These are phyloP conservation scores for Callocephalon fimbriatum DNA, from an alignment of 2,113 vertebrate species.

Conservation along the genomic window DNA sequence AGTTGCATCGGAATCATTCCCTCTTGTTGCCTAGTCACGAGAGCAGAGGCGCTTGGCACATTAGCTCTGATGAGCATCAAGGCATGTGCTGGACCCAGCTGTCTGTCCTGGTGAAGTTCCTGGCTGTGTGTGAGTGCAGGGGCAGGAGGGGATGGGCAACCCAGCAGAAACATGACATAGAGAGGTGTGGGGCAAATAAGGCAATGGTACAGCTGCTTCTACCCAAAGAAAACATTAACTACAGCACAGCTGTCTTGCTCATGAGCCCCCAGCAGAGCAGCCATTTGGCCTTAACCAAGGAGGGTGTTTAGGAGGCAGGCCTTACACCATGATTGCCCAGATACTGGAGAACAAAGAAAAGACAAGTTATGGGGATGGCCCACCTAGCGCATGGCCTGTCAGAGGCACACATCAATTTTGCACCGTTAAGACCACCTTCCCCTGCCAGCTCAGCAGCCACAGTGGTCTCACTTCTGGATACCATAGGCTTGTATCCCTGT, in stretches of 20 bases:
- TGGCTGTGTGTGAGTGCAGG: rapidly evolving
- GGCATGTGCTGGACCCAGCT: rapidly evolving
- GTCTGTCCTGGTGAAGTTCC: rapidly evolving
- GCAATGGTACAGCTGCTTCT: rapidly evolving
- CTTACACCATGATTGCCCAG: too few relatives aligned
- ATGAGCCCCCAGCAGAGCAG: background rate
- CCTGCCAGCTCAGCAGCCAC: background rate
- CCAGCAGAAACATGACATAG: background rate
- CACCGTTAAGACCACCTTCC: too few relatives aligned
- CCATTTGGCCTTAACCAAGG: rapidly evolving
- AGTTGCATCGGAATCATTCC: rapidly evolving
- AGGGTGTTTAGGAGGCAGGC: background rate
- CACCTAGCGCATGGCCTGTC: rapidly evolving
- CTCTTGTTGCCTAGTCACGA: background rate
- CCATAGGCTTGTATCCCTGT: rapidly evolving
- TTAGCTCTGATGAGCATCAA: too few relatives aligned
- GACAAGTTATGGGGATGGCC: background rate
- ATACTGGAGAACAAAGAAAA: background rate
- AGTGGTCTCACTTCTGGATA: rapidly evolving
- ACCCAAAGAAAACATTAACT: rapidly evolving
- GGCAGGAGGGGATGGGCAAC: background rate
- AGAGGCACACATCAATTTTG: rapidly evolving
- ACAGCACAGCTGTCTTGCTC: rapidly evolving
- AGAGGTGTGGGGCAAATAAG: rapidly evolving
- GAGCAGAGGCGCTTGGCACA: rapidly evolving